A percentile compares a stretch with the other conserved stretches of the same genome.
Conservation (phyloP, 2,113 vertebrate species). For the Pimephales promelas region DNA sequence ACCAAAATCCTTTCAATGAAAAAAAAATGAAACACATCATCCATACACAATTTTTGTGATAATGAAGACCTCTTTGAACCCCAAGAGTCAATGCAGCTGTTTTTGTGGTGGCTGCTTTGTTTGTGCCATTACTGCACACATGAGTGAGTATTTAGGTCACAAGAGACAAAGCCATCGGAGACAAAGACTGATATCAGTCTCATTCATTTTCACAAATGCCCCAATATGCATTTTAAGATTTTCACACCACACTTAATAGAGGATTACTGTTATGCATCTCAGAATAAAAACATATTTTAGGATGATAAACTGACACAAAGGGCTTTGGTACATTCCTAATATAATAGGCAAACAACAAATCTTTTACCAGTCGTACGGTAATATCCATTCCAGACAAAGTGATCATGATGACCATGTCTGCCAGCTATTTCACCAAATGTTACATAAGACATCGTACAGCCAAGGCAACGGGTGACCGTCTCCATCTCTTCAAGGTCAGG, state of each 20-base stretch:
- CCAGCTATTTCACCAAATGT: not conserved
- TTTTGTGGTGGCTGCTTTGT: constrained; percentile 36
- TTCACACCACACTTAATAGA: not conserved
- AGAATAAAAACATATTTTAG: not conserved
- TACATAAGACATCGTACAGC: not conserved
- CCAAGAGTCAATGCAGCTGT: constrained; percentile 18
- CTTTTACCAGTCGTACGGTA: not conserved
- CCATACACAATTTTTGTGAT: not conserved
- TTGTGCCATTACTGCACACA: constrained; percentile 63
- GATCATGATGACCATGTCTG: not conserved
- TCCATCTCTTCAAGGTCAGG: constrained; percentile 6
- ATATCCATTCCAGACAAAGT: not conserved
- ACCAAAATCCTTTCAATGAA: not conserved
- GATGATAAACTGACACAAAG: not conserved
- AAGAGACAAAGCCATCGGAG: constrained; percentile 62
- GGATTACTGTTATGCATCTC: not conserved
- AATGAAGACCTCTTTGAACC: not conserved
- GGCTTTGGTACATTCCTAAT: not conserved
- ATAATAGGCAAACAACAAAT: not conserved
- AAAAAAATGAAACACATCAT: not conserved
- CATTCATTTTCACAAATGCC: not conserved
- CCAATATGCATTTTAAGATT: not conserved
- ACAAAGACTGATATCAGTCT: constrained; percentile 8
- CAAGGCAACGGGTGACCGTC: not conserved
- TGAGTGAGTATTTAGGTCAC: constrained; percentile 75